Evolutionary conservation across 92 coral and sea anemone species (phyloP), one percentile per base, ranked within the genome.

Genomic region (Parazoanthus atlanticus): DNA sequence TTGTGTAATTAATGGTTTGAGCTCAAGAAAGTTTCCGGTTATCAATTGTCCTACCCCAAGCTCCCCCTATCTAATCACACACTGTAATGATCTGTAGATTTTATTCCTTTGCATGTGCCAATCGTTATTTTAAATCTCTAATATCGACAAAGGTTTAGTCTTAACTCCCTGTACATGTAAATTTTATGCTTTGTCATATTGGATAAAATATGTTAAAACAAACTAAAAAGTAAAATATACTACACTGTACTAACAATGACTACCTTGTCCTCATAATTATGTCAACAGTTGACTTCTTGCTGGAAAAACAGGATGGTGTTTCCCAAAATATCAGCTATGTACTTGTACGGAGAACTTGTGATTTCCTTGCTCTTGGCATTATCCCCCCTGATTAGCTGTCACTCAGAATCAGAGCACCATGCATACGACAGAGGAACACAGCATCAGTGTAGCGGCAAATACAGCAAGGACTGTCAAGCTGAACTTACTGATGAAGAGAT

Each of bases 401-500:
- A 86, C 71, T 86, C 88, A 43, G 71, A 74, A 21, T 46, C 89
- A 33, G 89, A 76, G 29, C 89, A 86, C 38, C 81, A 86, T 29
- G 5, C 36, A 23, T 28, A 75, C 3, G 8, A 41, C 15, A 29
- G 13, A 4, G 74, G 23, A 30, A 65, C 80, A 34, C 67, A 16
- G 2, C 86, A 69, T 67, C 76, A 79, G 74, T 91, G 93, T 61
- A 41, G 76, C 8, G 61, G 64, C 43, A 94, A 91, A 66, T 90
- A 95, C 86, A 80, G 76, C 34, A 81, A 90, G 81, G 87, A 81
- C 12, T 95, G 98, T 58, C 83, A 64, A 11, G 32, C 74, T 32
- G 88, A 90, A 66, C 88, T 88, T 3, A 87, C 93, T 26, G 94
- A 91, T 28, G 94, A 93, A 16, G 98, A 93, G 82, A 88, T 97